A percentile compares a stretch with the other conserved stretches of the same genome.
These are phyloP conservation scores for Palloptera scutellata DNA, from an alignment of 2,888 invertebrate genomes.

Conservation along the genomic window DNA sequence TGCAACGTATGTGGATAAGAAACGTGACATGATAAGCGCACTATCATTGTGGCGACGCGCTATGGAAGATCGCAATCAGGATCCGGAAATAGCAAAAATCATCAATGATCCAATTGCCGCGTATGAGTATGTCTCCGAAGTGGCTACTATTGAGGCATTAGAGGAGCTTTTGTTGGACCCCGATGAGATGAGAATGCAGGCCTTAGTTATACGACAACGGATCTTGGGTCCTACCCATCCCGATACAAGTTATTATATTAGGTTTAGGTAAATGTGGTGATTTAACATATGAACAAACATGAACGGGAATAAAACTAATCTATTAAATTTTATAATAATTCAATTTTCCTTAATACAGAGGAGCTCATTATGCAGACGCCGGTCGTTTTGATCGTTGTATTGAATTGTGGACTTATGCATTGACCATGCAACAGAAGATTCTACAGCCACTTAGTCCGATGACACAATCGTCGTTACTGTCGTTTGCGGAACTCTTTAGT, in stretches of 20 bases:
- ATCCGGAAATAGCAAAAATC: conserved; percentile 78
- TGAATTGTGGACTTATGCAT: conserved; percentile 94
- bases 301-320: too few relatives aligned
- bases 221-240: conserved; percentile 94
- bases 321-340: too few relatives aligned
- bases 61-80: conserved; percentile 81
- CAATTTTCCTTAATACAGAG: conserved; percentile 65
- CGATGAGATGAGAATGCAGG: conserved; percentile 96
- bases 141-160: conserved; percentile 78
- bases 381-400: conserved; percentile 93
- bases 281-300: too few relatives aligned
- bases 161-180: conserved; percentile 91
- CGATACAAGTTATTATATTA: conserved; percentile 95
- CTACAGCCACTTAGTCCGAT: conserved; percentile 92
- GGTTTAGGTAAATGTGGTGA: conserved; percentile 68
- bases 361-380: conserved; percentile 93
- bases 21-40: conserved; percentile 91
- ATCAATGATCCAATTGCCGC: conserved; percentile 79
- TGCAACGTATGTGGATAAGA: conserved; percentile 96
- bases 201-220: conserved; percentile 88
- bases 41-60: conserved; percentile 89
- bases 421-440: conserved; percentile 95
- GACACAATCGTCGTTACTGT: conserved; percentile 92
- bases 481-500: conserved; percentile 93
- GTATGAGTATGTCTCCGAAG: conserved; percentile 88